Base-by-base conservation (phyloP, 2,113 vertebrate genomes). In the Calidris pygmaea region DNA sequence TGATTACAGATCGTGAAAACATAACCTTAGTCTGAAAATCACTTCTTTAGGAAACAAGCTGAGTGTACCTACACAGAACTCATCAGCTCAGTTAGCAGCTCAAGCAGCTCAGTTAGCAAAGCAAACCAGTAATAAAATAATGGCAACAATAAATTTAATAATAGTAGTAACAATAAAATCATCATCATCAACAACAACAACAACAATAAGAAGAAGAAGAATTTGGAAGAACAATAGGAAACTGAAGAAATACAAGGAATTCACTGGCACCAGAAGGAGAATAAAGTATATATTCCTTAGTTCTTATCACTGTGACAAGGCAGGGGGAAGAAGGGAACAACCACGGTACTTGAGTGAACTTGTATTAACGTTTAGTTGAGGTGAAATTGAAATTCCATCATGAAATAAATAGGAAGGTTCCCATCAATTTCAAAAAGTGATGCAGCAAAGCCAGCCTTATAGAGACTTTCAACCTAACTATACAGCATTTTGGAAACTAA, bases 81-180 rank as follows among this genome's bases (percentile, higher is more conserved):
- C 71, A 67, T 19, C 45, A 70, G 27, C 8, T 76, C 2, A 60
- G 53, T 14, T 22, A 89, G 30, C 8, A 82, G n/a, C n/a, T n/a
- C 0, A 62, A 39, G 23, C 0, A 0, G 27, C 8, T 76, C 2
- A 60, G 53, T 14, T 22, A 89, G 30, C 8, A 82, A 80, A 84
- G 34, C 4, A 70, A 92, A 70, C 3, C 8, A 43, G 8, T 34
- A 72, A 63, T 32, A 59, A 60, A 87, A 53, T 23, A 82, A 43
- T 3, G 53, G 18, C 13, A 71, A 19, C 5, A 45, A 20, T 9
- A n/a, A 91, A 17, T 63, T 4, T 12, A 29, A 41, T 34, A 34
- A 63, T 23, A 74, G 7, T 13, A 72, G 23, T 7, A 41, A 5
- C 3, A 78, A 7, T 18, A 65, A 52, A 0, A 27, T 27, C 14